Evolutionary conservation across 2,888 invertebrate species (phyloP).

Genomic region (Pachliopta kotzebuea): DNA sequence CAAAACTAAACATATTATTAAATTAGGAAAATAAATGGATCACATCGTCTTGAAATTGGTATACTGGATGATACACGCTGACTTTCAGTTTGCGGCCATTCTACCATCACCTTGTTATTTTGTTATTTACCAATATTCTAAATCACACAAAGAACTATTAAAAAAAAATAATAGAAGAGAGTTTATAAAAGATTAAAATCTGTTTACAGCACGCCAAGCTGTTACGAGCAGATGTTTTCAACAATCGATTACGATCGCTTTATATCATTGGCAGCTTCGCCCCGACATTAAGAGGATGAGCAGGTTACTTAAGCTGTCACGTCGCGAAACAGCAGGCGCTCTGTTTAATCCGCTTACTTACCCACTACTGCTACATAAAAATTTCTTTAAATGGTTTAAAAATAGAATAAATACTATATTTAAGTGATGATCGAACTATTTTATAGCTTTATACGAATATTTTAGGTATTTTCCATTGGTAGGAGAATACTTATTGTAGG

Average conservation of each 20-base stretch:
- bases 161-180: too few species aligned
- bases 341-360: constrained; percentile 65
- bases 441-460: background rate
- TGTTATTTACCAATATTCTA: too few species aligned
- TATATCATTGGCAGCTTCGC: constrained; percentile 49
- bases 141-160: too few species aligned
- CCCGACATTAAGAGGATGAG: constrained; percentile 64
- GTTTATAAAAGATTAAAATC: too few species aligned
- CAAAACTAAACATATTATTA: too few species aligned
- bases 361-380: constrained; percentile 39
- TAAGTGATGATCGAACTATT: background rate
- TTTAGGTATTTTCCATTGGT: constrained; percentile 37
- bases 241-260: constrained; percentile 42
- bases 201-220: background rate
- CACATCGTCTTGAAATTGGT: too few species aligned
- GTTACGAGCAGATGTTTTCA: constrained; percentile 30
- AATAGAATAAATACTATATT: background rate
- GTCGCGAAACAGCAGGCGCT: constrained; percentile 54
- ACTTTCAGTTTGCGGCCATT: too few species aligned
- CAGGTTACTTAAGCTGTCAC: constrained; percentile 72
- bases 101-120: too few species aligned
- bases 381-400: background rate
- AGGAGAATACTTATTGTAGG: constrained; percentile 47
- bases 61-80: too few species aligned
- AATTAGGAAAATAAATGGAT: too few species aligned